Conservation (phyloP, 1,140 invertebrate species). For the Melipona quadrifasciata region DNA sequence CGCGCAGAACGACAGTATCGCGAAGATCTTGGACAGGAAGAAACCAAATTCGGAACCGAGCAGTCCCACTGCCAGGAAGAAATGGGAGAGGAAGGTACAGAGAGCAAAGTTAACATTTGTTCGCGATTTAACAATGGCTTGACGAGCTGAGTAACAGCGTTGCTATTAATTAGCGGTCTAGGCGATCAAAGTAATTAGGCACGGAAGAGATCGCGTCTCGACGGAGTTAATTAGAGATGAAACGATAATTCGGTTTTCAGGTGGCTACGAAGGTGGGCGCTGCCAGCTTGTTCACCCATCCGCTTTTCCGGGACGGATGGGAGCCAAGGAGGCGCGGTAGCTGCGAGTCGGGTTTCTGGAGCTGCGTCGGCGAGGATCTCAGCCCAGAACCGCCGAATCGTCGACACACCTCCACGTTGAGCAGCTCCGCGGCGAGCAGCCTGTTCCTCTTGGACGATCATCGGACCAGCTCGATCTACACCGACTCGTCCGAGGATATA, state of each 20-base stretch:
- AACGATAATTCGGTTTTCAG: slow-evolving; percentile 57
- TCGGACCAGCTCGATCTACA: slow-evolving; percentile 91
- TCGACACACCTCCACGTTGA: slow-evolving; percentile 81
- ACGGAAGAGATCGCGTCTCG: background rate
- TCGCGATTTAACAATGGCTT: background rate
- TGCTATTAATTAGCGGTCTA: background rate
- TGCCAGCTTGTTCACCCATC: slow-evolving; percentile 81
- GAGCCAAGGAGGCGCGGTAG: slow-evolving; percentile 88
- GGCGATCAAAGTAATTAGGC: background rate
- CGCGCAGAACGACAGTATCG: slow-evolving; percentile 77
- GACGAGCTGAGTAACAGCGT: background rate
- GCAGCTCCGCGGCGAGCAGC: slow-evolving; percentile 84
- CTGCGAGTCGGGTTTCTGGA: slow-evolving; percentile 94
- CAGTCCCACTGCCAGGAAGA: slow-evolving; percentile 79
- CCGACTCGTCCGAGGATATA: slow-evolving; percentile 92
- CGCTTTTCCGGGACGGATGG: slow-evolving; percentile 81
- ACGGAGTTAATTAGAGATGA: background rate
- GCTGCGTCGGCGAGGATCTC: slow-evolving; percentile 89
- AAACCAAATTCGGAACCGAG: slow-evolving; percentile 79
- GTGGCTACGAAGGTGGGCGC: slow-evolving; percentile 79
- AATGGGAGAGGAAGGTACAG: slow-evolving; percentile 79
- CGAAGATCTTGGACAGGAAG: slow-evolving; percentile 79
- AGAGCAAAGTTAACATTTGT: background rate
- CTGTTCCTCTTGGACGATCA: slow-evolving; percentile 85
- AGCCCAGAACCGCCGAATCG: slow-evolving; percentile 80